These are phyloP conservation scores for Ariolimax columbianus DNA, from an alignment of 2,888 invertebrate genomes.

Conservation along the genomic window DNA sequence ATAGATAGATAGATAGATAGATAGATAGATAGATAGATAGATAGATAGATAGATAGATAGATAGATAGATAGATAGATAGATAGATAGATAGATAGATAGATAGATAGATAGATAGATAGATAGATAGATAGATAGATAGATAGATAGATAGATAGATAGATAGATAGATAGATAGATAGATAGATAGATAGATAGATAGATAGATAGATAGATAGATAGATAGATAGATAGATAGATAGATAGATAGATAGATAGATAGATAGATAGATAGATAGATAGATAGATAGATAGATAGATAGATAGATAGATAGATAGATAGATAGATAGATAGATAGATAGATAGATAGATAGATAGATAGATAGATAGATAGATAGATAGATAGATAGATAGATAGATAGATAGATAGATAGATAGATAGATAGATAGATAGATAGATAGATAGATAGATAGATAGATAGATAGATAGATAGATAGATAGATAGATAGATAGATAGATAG, in stretches of 20 bases:
- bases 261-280: conserved; percentile 1
- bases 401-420: conserved; percentile 18
- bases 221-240: conserved; percentile 2
- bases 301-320: conserved; percentile 10
- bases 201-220: neutral
- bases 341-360: conserved; percentile 17
- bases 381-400: conserved; percentile 20
- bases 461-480: conserved; percentile 20
- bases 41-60: conserved; percentile 18
- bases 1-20: conserved; percentile 6
- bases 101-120: conserved; percentile 20
- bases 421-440: conserved; percentile 20
- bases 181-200: neutral
- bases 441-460: conserved; percentile 20
- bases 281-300: conserved; percentile 6
- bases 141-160: neutral
- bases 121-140: conserved; percentile 20
- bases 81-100: conserved; percentile 20
- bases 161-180: neutral
- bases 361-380: conserved; percentile 15
- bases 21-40: conserved; percentile 9
- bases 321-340: neutral
- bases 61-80: conserved; percentile 20
- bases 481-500: conserved; percentile 9
- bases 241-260: conserved; percentile 2